phyloP scores from a whole-genome alignment of 1,140 invertebrate species.

The Caenorhabditis tropicalis region DNA sequence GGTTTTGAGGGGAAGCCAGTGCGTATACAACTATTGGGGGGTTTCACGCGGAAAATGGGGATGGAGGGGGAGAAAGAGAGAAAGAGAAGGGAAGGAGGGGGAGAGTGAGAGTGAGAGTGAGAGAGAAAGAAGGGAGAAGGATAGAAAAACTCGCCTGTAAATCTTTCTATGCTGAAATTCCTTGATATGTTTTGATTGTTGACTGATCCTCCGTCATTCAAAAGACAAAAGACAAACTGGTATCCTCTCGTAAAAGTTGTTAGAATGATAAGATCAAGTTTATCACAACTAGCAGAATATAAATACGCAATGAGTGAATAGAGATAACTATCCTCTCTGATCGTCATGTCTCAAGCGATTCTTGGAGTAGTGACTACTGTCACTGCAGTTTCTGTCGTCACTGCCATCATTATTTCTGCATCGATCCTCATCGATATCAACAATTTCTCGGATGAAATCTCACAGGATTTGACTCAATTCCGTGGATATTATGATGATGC shows the following conservation, averaged over 20 bases:
- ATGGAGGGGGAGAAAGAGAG: not conserved
- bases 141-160: too few species aligned
- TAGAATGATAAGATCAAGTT: too few species aligned
- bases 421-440: constrained; percentile 41
- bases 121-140: too few species aligned
- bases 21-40: not conserved
- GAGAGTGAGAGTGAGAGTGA: too few species aligned
- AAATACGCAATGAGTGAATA: not conserved
- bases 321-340: not conserved
- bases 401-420: constrained; percentile 18
- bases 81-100: not conserved
- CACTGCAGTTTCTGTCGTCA: not conserved
- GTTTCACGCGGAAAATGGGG: not conserved
- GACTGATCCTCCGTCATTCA: too few species aligned
- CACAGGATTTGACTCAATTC: constrained; percentile 22
- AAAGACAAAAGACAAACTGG: too few species aligned
- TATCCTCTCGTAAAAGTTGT: too few species aligned
- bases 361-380: constrained; percentile 33
- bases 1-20: not conserved
- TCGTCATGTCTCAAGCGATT: constrained; percentile 29
- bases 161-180: too few species aligned
- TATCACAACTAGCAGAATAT: not conserved
- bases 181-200: too few species aligned
- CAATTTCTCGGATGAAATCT: constrained; percentile 42
- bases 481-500: constrained; percentile 47